Base-by-base conservation (phyloP, 2,888 invertebrate genomes). In the Trilocha varians region DNA sequence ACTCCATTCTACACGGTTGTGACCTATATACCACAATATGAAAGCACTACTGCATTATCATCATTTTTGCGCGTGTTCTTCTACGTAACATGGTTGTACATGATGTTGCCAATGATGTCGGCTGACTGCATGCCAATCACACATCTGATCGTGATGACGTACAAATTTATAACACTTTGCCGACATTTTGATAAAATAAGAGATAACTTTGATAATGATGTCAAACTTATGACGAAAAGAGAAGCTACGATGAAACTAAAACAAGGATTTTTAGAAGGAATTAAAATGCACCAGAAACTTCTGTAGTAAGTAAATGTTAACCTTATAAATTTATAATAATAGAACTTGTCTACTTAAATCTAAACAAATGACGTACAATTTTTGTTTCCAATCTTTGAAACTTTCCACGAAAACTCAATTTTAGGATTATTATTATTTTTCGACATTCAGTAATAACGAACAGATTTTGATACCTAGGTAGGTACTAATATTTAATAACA, bases 51-150 rank as follows among this genome's bases (percentile, higher is more conserved):
- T 2, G 43, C 41, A 6, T 39, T 51, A 1, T 78, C 80, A 3
- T 63, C 63, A 38, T 54, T 55, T 38, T 57, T 73, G 37, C 71
- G 79, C 16, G 57, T 78, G 38, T 77, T 79, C 41, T 83, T 83
- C 53, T 80, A 79, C 48, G 41, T 70, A 6, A 78, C 74, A 2
- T 83, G 79, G 80, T 38, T 78, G 32, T 79, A 79, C 43, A 78
- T 82, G 80, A 83, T 82, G 83, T 54, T 80, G 2, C 80, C 80
- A 0, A 82, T 83, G 82, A 78, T 83, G 71, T 70, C 77, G 1
- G 71, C 76, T 0, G 83, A 83, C 55, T 78, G 79, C 45, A 62
- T 80, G 73, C 78, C 82, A 0, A 82, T 82, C 43, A 62, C 70
- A 5, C 78, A 82, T 49, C 66, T 83, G 17, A 74, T 82, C 16